These are phyloP conservation scores for Acanthacorydalis orientalis DNA, from an alignment of 2,888 invertebrate species.

Conservation along the genomic window DNA sequence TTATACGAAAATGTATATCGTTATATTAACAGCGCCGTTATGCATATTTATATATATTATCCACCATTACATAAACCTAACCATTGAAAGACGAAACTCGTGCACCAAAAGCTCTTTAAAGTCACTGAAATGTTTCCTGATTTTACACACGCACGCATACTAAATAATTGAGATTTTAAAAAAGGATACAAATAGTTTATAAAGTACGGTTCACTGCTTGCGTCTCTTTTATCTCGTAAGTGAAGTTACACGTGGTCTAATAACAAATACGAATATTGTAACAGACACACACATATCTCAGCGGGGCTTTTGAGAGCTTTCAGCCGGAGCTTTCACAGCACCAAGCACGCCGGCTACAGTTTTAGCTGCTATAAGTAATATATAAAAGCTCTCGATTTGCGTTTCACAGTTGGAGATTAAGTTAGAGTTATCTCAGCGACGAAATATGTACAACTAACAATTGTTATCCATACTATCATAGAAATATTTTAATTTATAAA, in stretches of 20 bases:
- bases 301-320: constrained; percentile 24
- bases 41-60: constrained; percentile 32
- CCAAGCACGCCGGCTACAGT: constrained; percentile 17
- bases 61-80: constrained; percentile 27
- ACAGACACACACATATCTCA: neutral
- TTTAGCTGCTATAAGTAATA: constrained; percentile 29
- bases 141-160: too few species aligned
- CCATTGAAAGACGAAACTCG: constrained; percentile 7
- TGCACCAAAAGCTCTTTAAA: too few species aligned
- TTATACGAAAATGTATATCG: neutral
- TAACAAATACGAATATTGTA: neutral
- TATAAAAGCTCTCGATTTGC: constrained; percentile 29
- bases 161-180: too few species aligned
- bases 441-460: too few species aligned
- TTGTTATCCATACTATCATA: too few species aligned
- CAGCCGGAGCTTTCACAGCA: constrained; percentile 12
- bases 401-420: constrained; percentile 7
- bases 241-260: too few species aligned
- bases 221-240: too few species aligned
- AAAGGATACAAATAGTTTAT: too few species aligned
- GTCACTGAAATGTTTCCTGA: too few species aligned
- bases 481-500: too few species aligned
- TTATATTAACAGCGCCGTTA: constrained; percentile 12
- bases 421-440: too few species aligned
- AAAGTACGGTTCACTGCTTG: too few species aligned